These are phyloP conservation scores for Buphagus erythrorhynchus DNA, from an alignment of 2,797 vertebrate species.

Conservation along the genomic window DNA sequence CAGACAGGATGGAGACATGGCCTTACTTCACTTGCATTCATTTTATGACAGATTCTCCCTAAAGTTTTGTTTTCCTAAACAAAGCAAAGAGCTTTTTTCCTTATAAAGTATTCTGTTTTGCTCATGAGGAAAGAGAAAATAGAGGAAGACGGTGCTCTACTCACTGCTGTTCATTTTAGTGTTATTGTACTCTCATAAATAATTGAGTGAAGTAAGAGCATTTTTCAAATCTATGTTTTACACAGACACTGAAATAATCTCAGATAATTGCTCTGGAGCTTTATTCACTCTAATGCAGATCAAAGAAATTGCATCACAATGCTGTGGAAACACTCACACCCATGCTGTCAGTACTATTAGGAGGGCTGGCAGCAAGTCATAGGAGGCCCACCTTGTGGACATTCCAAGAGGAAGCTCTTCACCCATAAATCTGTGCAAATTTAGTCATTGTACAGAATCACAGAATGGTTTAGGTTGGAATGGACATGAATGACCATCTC, in stretches of 20 bases:
- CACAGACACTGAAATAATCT: neutral
- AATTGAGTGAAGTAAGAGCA: neutral
- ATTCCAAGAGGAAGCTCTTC: neutral
- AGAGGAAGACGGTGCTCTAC: neutral
- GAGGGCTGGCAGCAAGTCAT: neutral
- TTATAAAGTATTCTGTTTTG: neutral
- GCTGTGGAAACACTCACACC: neutral
- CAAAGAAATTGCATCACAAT: slow-evolving; percentile 22
- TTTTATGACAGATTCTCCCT: neutral
- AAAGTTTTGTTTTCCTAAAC: neutral
- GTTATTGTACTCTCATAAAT: neutral
- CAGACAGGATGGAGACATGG: neutral
- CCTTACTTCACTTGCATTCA: neutral
- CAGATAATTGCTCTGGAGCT: slow-evolving; percentile 13
- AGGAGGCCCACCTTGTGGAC: neutral
- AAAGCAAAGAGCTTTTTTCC: neutral
- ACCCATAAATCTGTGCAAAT: neutral
- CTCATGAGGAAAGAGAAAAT: neutral
- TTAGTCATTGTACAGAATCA: neutral
- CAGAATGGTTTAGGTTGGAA: neutral
- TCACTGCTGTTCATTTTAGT: neutral
- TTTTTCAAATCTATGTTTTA: slow-evolving; percentile 15
- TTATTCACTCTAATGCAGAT: neutral
- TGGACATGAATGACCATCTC: neutral
- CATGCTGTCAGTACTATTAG: neutral